Evolutionary conservation across 2,888 invertebrate species (phyloP), one percentile per base, ranked within the genome.

Genomic region (Acleris literana): DNA sequence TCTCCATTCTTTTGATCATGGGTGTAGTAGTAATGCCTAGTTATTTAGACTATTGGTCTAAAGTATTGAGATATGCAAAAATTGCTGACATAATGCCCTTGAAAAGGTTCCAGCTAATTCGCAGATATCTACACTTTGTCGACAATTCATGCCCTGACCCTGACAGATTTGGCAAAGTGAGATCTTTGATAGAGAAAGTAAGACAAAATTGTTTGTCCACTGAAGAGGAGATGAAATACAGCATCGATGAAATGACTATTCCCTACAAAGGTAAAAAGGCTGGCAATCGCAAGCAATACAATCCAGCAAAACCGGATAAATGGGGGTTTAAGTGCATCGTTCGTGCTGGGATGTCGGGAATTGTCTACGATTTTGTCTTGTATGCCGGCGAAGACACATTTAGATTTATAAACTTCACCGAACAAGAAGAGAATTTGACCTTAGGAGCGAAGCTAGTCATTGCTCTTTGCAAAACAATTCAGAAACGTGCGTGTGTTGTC

Each of bases 191-290:
- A 56, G 66, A 75, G 67, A 70, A 57, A 52, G 64, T 72, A 48
- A 56, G 70, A 18, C 48, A 61, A 17, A 74, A 72, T 46, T 73
- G 69, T 58, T 53, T 71, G 17, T 54, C 68, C 62, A 49, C 71
- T n/a, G 71, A 75, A 65, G 70, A 74, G 54, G 77, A 77, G 71
- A 71, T 58, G n/a, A 64, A 69, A 18, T 79, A 69, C 58, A 74
- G 70, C 46, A 70, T 77, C 9, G 81, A 81, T 69, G 80, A 84
- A 68, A 80, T 80, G 78, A 81, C 81, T 77, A 70, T 83, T 11
- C 71, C 77, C 3, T 79, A 81, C 61, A 81, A 81, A 70, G 79
- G 80, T 1, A 74, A 57, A 17, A 77, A 74, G 69, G 80, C 81
- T 17, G 82, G 80, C 5, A 74, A 63, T 20, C 63, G 78, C 16